Percentiles rank a stretch among this genome's conserved stretches.
Evolutionary conservation across 2,113 vertebrate species (phyloP).

Genomic region (Lynx canadensis): DNA sequence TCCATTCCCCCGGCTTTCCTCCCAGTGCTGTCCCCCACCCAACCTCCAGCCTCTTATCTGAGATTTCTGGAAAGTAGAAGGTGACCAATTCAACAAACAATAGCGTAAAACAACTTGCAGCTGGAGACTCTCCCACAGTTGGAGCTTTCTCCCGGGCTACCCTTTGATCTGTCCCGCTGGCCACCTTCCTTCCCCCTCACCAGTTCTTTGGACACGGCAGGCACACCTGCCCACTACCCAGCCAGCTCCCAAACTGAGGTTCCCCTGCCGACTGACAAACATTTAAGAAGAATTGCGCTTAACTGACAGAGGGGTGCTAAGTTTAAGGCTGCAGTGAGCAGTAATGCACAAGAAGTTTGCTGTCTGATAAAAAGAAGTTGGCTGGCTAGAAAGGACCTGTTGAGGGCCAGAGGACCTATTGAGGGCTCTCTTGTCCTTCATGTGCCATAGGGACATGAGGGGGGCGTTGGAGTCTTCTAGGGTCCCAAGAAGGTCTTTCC

Average conservation of each 20-base stretch:
- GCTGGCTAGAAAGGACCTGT: background rate
- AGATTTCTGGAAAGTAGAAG: background rate
- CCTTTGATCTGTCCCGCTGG: no score
- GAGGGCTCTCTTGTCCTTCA: background rate
- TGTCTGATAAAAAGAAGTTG: background rate
- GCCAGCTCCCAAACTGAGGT: background rate
- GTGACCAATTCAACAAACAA: background rate
- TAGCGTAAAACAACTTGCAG: fast-evolving
- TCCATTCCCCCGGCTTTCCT: background rate
- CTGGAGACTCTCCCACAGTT: background rate
- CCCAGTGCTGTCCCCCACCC: fast-evolving
- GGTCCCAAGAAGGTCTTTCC: background rate
- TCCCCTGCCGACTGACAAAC: background rate
- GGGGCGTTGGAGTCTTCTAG: fast-evolving
- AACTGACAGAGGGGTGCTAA: fast-evolving
- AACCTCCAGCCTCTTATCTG: background rate
- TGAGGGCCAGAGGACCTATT: background rate
- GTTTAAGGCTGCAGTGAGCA: background rate
- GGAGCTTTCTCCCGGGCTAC: background rate
- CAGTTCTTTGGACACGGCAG: background rate
- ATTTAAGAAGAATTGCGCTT: fast-evolving
- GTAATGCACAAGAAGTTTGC: no score
- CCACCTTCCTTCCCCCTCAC: background rate
- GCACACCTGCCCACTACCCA: background rate
- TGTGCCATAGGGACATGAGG: background rate